phyloP scores from a whole-genome alignment of 1,140 invertebrate genomes.

The Medauroidea extradentata region DNA sequence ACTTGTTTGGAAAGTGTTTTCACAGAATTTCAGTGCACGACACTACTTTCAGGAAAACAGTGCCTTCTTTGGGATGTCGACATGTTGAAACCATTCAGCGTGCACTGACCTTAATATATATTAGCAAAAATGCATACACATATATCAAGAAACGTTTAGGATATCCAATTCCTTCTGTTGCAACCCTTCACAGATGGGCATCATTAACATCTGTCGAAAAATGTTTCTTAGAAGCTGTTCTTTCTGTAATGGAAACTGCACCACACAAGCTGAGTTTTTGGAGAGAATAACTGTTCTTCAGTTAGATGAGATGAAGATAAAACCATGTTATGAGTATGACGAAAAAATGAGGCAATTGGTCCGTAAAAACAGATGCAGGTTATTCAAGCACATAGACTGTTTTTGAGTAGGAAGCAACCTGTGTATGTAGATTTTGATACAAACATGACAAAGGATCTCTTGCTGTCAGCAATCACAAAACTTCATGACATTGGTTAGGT shows the following conservation, averaged over 20 bases:
- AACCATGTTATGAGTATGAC: constrained; percentile 36
- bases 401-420: constrained; percentile 38
- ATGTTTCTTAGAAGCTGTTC: too few species aligned
- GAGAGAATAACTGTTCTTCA: constrained; percentile 30
- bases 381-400: constrained; percentile 31
- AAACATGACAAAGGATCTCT: constrained; percentile 23
- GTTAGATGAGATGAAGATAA: constrained; percentile 36
- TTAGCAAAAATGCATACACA: too few species aligned
- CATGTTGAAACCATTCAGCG: too few species aligned
- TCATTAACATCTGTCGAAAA: too few species aligned
- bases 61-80: too few species aligned
- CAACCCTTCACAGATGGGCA: too few species aligned
- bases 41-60: too few species aligned
- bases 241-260: constrained; percentile 11
- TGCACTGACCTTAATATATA: too few species aligned
- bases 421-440: constrained; percentile 37
- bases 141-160: too few species aligned
- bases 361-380: constrained; percentile 36
- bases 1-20: too few species aligned
- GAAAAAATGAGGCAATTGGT: constrained; percentile 31
- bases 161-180: too few species aligned
- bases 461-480: constrained; percentile 26
- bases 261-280: constrained; percentile 9
- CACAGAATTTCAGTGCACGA: too few species aligned
- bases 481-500: constrained; percentile 29